Conservation (phyloP, 2,113 vertebrate genomes). For the Gymnarchus niloticus region DNA sequence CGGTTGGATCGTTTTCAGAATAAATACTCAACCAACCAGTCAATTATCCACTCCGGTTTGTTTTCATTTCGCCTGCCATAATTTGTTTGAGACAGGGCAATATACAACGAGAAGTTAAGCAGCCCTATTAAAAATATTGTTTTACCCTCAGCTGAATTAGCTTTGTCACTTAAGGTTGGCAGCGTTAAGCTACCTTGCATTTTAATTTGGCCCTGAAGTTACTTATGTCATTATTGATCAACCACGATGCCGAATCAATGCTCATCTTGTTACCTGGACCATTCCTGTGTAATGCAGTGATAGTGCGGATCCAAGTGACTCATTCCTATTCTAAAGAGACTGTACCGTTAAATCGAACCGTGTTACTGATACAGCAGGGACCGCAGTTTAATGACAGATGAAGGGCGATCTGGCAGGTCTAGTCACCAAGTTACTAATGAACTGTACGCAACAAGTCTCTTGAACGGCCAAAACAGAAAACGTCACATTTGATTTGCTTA, state of each 20-base stretch:
- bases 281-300: constrained; percentile 97
- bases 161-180: constrained; percentile 79
- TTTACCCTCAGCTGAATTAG: constrained; percentile 63
- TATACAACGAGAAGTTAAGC: constrained; percentile 26
- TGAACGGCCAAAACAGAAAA: neutral
- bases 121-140: constrained; percentile 64
- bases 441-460: constrained; percentile 32
- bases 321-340: constrained; percentile 93
- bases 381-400: constrained; percentile 56
- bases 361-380: constrained; percentile 80
- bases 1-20: neutral
- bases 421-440: constrained; percentile 26
- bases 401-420: constrained; percentile 37
- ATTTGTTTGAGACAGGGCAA: constrained; percentile 10
- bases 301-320: constrained; percentile 88
- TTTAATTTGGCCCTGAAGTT: constrained; percentile 97
- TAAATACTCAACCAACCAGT: neutral
- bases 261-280: constrained; percentile 96
- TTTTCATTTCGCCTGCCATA: constrained; percentile 16
- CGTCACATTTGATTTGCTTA: neutral
- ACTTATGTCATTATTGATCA: constrained; percentile 99
- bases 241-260: constrained; percentile 98
- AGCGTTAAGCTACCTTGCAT: constrained; percentile 86
- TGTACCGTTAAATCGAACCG: constrained; percentile 96
- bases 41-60: constrained; percentile 13